These are phyloP conservation scores for Paracentrotus lividus DNA, from an alignment of 53 echinoderm and acorn worm species.

Conservation along the genomic window DNA sequence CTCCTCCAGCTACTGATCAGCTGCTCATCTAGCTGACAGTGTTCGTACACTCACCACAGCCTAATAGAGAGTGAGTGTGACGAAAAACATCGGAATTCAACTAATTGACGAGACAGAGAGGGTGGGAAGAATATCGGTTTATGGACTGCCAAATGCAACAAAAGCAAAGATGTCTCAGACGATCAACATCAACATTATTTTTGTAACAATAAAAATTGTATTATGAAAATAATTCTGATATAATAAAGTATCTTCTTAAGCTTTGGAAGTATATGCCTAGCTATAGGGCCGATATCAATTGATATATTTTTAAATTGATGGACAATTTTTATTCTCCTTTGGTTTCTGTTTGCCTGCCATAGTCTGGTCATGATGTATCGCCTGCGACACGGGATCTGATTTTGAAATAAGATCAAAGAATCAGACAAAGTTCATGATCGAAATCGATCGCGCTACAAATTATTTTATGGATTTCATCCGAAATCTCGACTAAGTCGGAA, in stretches of 20 bases:
- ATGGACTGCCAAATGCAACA: background rate
- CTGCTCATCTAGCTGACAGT: background rate
- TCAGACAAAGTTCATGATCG: background rate
- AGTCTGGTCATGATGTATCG: background rate
- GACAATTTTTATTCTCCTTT: background rate
- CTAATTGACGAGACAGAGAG: conserved; percentile 36
- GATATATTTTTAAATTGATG: background rate
- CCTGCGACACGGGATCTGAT: conserved; percentile 3
- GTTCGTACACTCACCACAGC: background rate
- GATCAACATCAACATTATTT: background rate
- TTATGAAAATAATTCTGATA: background rate
- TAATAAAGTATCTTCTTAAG: background rate
- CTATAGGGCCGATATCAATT: background rate
- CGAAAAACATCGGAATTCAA: conserved; percentile 61
- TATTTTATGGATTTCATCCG: conserved; percentile 16
- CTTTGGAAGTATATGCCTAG: background rate
- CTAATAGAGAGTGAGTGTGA: conserved; percentile 51
- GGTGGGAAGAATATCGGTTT: background rate
- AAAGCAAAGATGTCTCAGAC: background rate
- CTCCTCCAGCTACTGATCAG: background rate
- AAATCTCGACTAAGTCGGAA: background rate
- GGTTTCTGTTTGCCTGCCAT: background rate
- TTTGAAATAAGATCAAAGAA: background rate
- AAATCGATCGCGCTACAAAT: conserved; percentile 1
- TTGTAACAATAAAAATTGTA: background rate